Base-by-base conservation (phyloP, 2,113 vertebrate genomes). In the Reinhardtius hippoglossoides region DNA sequence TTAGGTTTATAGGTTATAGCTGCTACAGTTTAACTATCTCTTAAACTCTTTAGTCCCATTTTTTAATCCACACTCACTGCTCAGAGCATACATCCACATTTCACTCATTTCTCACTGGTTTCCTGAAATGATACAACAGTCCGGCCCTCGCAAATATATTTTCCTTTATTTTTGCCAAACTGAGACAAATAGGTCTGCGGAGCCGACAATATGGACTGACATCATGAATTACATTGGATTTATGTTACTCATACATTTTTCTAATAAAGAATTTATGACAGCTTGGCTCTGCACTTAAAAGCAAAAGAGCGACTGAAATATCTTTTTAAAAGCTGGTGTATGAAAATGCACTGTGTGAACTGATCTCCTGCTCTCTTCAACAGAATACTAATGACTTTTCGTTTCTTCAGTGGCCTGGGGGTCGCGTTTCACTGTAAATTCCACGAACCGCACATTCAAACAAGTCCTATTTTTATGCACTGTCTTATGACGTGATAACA, bases 401-500 rank as follows among this genome's bases (percentile, higher is more conserved):
- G 66, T 72, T 65, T 52, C 21, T 56, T 40, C 6, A 42, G 77
- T 54, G 70, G 68, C 52, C 80, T 24, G 18, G 27, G 27, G 55
- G 57, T 80, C 63, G 35, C 46, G 56, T 80, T 82, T 80, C 71
- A 78, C 46, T 60, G 56, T 24, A 37, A 65, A 37, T 62, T 80
- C 27, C 67, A 79, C 0, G 0, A 55, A 58, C 59, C 74, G 26
- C 80, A 52, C 71, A 80, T 85, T 80, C 63, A 83, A 77, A 75
- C 31, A 65, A 75, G 71, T 60, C 40, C 21, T 60, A 18, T 78
- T 87, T 31, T 86, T 77, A 70, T 71, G 20, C 40, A 52, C 37
- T 52, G 59, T 74, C 64, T 74, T 61, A 68, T 78, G 82, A 87
- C 26, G 31, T 63, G 73, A 76, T 70, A 73, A 78, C 67, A 63